Base-by-base conservation (phyloP, 2,888 invertebrate genomes). In the Lasioglossum calceatum region DNA sequence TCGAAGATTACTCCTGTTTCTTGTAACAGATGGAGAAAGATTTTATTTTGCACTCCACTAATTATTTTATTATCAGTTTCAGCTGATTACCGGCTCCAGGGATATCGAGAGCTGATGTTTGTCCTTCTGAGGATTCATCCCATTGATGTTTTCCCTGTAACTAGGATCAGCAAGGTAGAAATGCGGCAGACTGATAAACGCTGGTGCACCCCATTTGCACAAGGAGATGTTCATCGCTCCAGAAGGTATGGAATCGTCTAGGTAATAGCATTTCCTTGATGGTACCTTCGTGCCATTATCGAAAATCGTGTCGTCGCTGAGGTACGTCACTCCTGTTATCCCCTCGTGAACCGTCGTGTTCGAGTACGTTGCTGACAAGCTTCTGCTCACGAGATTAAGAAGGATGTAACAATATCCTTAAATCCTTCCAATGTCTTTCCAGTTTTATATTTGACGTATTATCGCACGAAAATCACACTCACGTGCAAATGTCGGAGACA, bases 161-260 rank as follows among this genome's bases (percentile, higher is more conserved):
- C 95, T 95, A 0, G 96, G 96, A 95, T 98, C 98, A 0, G 97
- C 97, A 92, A 97, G 94, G 90, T 97, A 97, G 95, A 98, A 98
- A 94, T 98, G 98, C 0, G 98, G 98, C 91, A 97, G 97, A 0
- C 98, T 97, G 42, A 98, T 96, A 95, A 97, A 98, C 23, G 97
- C 97, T 0, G 98, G 98, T n/a, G 98, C 98, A 77, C 97, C 97
- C 95, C 96, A 97, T 87, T 97, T 97, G 93, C 98, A 98, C 47
- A 95, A 94, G 0, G 97, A 97, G 90, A 98, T 97, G 93, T 98
- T 97, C 14, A 98, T 96, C 0, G 97, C 96, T 10, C 98, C 98
- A 89, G 95, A 95, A 1, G 95, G 95, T 82, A 95, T 92, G 81
- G 94, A 93, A 47, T 96, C 95, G 42, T 94, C 94, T 32, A 95